A percentile compares a stretch with the other conserved stretches of the same genome.
These are phyloP conservation scores for Sericinus montela DNA, from an alignment of 2,888 invertebrate genomes.

Conservation along the genomic window DNA sequence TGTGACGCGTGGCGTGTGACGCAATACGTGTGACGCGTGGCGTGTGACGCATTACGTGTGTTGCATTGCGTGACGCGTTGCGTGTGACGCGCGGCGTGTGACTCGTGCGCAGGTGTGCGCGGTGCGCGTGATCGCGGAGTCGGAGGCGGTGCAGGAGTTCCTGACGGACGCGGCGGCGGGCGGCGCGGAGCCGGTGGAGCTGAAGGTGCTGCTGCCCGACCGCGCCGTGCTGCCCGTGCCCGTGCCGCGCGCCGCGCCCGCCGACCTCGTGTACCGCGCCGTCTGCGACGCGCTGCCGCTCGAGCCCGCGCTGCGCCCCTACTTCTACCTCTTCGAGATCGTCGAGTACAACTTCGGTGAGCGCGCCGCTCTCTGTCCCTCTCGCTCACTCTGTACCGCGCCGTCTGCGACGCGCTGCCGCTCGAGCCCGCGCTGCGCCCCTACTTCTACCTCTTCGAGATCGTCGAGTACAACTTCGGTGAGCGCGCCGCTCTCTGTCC, in stretches of 20 bases:
- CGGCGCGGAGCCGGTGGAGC: conserved; percentile 86
- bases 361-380: conserved; percentile 29
- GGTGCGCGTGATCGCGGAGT: conserved; percentile 97
- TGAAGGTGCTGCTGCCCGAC: conserved; percentile 92
- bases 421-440: conserved; percentile 89
- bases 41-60: too few relatives aligned
- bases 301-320: conserved; percentile 88
- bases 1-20: too few relatives aligned
- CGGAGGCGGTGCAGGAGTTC: conserved; percentile 98
- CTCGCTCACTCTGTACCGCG: conserved; percentile 82
- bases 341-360: conserved; percentile 98
- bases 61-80: too few relatives aligned
- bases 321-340: conserved; percentile 97
- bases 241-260: conserved; percentile 91
- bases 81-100: neutral
- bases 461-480: conserved; percentile 98
- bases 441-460: conserved; percentile 98
- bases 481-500: conserved; percentile 38
- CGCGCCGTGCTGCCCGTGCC: conserved; percentile 93
- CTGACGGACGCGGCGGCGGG: conserved; percentile 94
- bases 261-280: conserved; percentile 93
- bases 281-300: conserved; percentile 92
- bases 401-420: conserved; percentile 90
- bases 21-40: too few relatives aligned
- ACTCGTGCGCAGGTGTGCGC: conserved; percentile 86